A percentile compares a stretch with the other conserved stretches of the same genome.
Conservation (phyloP, 2,113 vertebrate species). For the Arothron firmamentum region DNA sequence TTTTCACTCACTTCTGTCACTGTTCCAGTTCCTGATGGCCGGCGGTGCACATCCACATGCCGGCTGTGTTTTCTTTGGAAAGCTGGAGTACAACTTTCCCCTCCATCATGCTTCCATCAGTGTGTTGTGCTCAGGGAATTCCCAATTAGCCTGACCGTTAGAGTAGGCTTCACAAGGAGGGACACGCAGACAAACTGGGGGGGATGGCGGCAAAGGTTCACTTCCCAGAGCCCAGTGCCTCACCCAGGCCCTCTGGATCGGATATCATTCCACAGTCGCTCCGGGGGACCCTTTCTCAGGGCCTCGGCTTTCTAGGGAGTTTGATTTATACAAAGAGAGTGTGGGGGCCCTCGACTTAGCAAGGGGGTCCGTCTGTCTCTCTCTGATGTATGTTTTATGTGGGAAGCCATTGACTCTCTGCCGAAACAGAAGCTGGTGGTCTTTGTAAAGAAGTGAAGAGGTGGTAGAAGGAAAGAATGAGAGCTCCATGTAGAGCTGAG, state of each 20-base stretch:
- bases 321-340: constrained; percentile 68
- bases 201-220: constrained; percentile 40
- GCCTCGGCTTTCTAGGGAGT: constrained; percentile 48
- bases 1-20: constrained; percentile 44
- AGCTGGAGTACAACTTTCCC: constrained; percentile 49
- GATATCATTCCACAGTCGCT: constrained; percentile 61
- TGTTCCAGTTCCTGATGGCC: constrained; percentile 53
- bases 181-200: constrained; percentile 32
- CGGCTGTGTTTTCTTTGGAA: constrained; percentile 71
- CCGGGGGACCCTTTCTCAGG: constrained; percentile 57
- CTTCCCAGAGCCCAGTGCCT: constrained; percentile 57
- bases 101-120: constrained; percentile 61
- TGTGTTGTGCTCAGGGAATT: constrained; percentile 57
- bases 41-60: constrained; percentile 57
- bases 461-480: constrained; percentile 1
- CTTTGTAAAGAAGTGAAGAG: constrained; percentile 28
- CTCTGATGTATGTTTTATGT: constrained; percentile 62
- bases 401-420: constrained; percentile 55
- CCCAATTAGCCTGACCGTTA: constrained; percentile 61
- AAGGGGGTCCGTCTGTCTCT: constrained; percentile 34
- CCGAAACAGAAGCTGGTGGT: constrained; percentile 31
- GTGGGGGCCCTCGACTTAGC: constrained; percentile 46
- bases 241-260: constrained; percentile 53
- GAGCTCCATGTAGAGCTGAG: neutral
- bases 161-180: constrained; percentile 46